phyloP scores from a whole-genome alignment of 2,888 invertebrate species.

The Microchrysa polita region DNA sequence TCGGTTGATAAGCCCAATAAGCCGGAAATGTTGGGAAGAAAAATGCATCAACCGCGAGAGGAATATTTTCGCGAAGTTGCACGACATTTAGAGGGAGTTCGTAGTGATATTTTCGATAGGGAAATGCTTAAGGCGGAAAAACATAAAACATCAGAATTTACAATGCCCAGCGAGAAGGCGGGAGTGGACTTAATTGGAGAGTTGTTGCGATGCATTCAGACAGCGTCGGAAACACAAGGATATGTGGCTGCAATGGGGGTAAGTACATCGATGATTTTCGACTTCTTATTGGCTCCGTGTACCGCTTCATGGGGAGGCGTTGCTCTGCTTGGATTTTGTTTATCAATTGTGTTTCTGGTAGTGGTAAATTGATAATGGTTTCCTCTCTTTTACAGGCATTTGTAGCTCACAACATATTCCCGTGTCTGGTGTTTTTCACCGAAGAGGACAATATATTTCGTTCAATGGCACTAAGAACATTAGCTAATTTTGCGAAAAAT shows the following conservation, averaged over 20 bases:
- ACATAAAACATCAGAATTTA: slow-evolving; percentile 55
- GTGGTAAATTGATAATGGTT: slow-evolving; percentile 17
- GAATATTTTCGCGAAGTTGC: slow-evolving; percentile 63
- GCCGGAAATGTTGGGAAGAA: slow-evolving; percentile 56
- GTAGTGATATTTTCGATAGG: slow-evolving; percentile 62
- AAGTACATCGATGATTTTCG: slow-evolving; percentile 2
- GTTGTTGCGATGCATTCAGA: slow-evolving; percentile 60
- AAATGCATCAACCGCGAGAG: slow-evolving; percentile 61
- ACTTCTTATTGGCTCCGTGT: too few species aligned
- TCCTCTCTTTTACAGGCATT: too few species aligned
- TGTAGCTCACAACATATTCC: slow-evolving; percentile 53
- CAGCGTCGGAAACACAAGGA: slow-evolving; percentile 58
- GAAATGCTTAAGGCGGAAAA: slow-evolving; percentile 58
- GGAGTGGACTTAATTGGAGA: slow-evolving; percentile 59
- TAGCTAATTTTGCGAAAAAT: slow-evolving; percentile 62
- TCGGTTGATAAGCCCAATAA: background rate
- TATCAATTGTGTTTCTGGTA: slow-evolving; percentile 1
- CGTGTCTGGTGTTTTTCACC: slow-evolving; percentile 60
- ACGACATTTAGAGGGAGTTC: slow-evolving; percentile 61
- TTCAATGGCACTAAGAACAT: slow-evolving; percentile 58
- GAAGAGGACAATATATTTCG: slow-evolving; percentile 59
- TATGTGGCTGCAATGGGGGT: slow-evolving; percentile 58
- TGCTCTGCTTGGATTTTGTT: too few species aligned
- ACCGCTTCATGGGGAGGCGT: too few species aligned
- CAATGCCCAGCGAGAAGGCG: slow-evolving; percentile 56